phyloP scores from a whole-genome alignment of 1,140 invertebrate genomes.

The Brachionus plicatilis region DNA sequence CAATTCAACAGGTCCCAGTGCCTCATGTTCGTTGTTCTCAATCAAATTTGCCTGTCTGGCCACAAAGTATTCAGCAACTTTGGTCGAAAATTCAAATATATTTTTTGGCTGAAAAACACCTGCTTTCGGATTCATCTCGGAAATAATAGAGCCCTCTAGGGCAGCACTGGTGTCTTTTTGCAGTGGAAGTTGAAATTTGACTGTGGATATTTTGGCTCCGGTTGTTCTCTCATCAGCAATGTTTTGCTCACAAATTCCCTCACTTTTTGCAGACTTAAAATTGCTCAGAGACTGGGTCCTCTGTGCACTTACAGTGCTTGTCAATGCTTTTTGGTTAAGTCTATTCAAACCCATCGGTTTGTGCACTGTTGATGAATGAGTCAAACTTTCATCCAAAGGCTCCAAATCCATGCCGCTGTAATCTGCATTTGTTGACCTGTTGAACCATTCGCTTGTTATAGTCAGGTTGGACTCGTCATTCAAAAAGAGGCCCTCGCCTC shows the following conservation, averaged over 20 bases:
- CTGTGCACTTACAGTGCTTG: constrained; percentile 37
- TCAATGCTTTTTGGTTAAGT: constrained; percentile 22
- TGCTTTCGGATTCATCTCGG: constrained; percentile 12
- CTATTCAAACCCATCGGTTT: not conserved
- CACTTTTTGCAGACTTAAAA: not conserved
- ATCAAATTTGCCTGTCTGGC: constrained; percentile 18
- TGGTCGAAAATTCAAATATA: constrained; percentile 3
- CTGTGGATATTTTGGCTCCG: not conserved
- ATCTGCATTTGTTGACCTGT: constrained; percentile 12
- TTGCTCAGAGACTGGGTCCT: constrained; percentile 29
- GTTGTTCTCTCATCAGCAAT: not conserved
- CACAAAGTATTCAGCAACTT: constrained; percentile 35
- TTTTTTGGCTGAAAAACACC: not conserved
- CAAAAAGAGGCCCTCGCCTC: constrained; percentile 34
- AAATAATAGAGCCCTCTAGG: not conserved
- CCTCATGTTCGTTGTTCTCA: constrained; percentile 33
- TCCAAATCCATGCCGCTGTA: constrained; percentile 31
- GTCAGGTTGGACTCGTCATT: constrained; percentile 39
- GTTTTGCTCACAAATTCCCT: not conserved
- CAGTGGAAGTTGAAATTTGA: not conserved
- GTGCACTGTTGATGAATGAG: not conserved
- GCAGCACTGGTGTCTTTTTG: constrained; percentile 9
- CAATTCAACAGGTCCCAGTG: constrained; percentile 2
- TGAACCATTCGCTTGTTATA: constrained; percentile 35
- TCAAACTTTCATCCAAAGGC: constrained; percentile 33